Evolutionary conservation across 2,113 vertebrate genomes (phyloP).

Genomic region (human): GRCh38 chr7:14755501-14756000

Average conservation of each 20-base stretch:
- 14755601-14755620: not conserved
- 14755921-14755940: not conserved
- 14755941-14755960: not conserved
- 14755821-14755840: not conserved
- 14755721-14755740: not conserved
- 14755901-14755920: constrained; percentile 23
- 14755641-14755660: not conserved
- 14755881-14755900: constrained; percentile 21
- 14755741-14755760: not conserved
- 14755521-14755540: not conserved
- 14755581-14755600: not conserved
- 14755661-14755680: not conserved
- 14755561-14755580: not conserved
- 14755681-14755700: not conserved
- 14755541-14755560: not conserved
- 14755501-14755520: not conserved
- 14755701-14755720: not conserved
- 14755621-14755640: not conserved
- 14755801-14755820: not conserved
- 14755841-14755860: not conserved
- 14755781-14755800: not conserved
- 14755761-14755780: not conserved
- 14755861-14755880: not conserved
- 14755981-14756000: not conserved
- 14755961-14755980: constrained; percentile 18